Evolutionary conservation across 2,797 vertebrate species (phyloP).

Genomic region (Pelodytes ibericus): DNA sequence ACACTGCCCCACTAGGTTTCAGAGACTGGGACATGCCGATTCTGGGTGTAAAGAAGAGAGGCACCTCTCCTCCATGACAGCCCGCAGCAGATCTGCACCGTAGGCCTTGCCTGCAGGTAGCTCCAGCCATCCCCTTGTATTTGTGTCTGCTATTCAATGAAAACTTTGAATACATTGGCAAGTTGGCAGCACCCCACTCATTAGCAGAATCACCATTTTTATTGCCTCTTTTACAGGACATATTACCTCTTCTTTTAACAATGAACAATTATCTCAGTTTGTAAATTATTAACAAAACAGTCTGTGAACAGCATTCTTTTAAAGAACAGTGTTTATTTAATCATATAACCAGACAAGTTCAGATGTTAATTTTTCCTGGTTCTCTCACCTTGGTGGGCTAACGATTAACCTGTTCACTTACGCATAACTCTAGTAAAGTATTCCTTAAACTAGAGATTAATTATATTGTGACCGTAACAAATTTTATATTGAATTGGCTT

Average conservation of each 20-base stretch:
- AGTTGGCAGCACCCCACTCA: not conserved
- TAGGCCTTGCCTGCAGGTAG: too few relatives aligned
- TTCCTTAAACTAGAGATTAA: slow-evolving; percentile 22
- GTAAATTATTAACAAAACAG: slow-evolving; percentile 30
- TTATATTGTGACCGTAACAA: slow-evolving; percentile 14
- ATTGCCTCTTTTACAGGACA: not conserved
- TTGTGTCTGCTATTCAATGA: too few relatives aligned
- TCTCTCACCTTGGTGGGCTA: slow-evolving; percentile 48
- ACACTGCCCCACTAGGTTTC: too few relatives aligned
- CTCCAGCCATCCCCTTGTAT: too few relatives aligned
- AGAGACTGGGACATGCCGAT: too few relatives aligned
- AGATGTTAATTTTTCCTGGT: slow-evolving; percentile 29
- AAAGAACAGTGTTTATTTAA: not conserved
- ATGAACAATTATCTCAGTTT: not conserved
- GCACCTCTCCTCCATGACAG: too few relatives aligned
- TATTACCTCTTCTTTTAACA: not conserved
- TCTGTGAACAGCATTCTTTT: not conserved
- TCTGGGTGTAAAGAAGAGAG: too few relatives aligned
- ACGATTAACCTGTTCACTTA: slow-evolving; percentile 41
- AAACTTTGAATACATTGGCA: not conserved
- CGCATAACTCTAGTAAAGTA: slow-evolving; percentile 11
- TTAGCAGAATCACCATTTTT: not conserved
- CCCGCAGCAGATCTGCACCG: too few relatives aligned
- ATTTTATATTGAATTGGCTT: slow-evolving; percentile 26
- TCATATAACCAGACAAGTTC: slow-evolving; percentile 7